Percentiles rank a stretch among this genome's conserved stretches.
These are phyloP conservation scores for Apotomis turbidana DNA, from an alignment of 2,888 invertebrate species.

Conservation along the genomic window DNA sequence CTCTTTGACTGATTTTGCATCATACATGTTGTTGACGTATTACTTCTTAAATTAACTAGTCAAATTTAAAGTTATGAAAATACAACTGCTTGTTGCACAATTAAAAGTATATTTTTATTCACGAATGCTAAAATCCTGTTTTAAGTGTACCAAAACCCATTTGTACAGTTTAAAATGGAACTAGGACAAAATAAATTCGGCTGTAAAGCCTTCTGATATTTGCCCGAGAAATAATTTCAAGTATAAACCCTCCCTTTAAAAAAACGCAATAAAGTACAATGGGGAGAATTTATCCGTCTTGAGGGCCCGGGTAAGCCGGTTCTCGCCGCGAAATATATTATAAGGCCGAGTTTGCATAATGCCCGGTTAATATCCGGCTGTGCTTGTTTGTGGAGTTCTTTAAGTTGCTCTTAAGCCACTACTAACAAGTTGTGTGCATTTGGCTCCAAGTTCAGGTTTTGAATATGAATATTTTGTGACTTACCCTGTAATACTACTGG, in stretches of 20 bases:
- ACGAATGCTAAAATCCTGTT: too few relatives aligned
- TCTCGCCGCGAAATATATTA: constrained; percentile 64
- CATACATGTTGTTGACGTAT: too few relatives aligned
- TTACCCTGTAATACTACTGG: neutral
- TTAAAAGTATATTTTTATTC: too few relatives aligned
- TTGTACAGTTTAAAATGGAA: constrained; percentile 1
- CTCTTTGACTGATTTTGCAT: too few relatives aligned
- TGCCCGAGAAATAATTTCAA: constrained; percentile 48
- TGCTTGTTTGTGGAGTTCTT: constrained; percentile 44
- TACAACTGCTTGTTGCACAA: too few relatives aligned
- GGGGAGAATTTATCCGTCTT: constrained; percentile 62
- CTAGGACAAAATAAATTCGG: constrained; percentile 10
- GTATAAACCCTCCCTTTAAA: constrained; percentile 64
- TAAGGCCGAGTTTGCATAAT: constrained; percentile 66
- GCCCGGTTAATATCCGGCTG: constrained; percentile 56
- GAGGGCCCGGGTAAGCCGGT: constrained; percentile 64
- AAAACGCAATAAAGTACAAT: constrained; percentile 69
- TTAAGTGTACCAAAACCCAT: neutral
- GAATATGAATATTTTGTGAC: constrained; percentile 10
- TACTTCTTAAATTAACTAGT: too few relatives aligned
- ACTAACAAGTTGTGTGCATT: constrained; percentile 29
- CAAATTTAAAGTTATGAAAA: too few relatives aligned
- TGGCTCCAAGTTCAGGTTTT: constrained; percentile 1
- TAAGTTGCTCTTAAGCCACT: constrained; percentile 33
- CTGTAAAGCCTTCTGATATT: constrained; percentile 26